Conservation (phyloP, 2,888 invertebrate genomes). For the Homarus gammarus region DNA sequence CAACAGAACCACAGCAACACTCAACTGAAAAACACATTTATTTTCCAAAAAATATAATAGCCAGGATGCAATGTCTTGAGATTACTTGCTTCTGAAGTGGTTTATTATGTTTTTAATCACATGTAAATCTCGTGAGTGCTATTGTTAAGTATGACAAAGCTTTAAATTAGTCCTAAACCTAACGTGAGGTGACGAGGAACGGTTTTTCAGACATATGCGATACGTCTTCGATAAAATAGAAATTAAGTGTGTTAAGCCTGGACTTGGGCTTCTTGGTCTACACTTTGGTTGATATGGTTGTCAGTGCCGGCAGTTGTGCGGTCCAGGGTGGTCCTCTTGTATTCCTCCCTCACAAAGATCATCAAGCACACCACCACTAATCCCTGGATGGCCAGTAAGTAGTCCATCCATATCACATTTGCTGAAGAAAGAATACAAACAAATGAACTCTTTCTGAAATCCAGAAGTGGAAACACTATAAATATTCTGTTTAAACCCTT, state of each 20-base stretch:
- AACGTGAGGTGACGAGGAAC: no score
- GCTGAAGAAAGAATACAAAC: neutral
- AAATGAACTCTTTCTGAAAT: no score
- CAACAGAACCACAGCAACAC: no score
- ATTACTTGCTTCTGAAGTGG: neutral
- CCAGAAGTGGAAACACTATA: neutral
- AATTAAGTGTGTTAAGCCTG: neutral
- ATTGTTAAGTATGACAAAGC: neutral
- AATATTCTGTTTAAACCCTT: neutral
- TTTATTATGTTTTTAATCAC: neutral
- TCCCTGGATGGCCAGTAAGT: constrained; percentile 66
- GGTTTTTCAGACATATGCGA: neutral
- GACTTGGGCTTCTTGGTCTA: neutral
- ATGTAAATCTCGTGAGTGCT: neutral
- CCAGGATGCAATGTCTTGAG: no score
- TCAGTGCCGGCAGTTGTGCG: constrained; percentile 24
- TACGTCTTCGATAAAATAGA: constrained; percentile 26
- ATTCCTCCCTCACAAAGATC: constrained; percentile 71
- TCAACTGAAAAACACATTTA: no score
- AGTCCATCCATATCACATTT: constrained; percentile 73
- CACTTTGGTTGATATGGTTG: neutral
- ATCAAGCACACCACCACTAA: constrained; percentile 59
- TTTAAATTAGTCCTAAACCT: no score
- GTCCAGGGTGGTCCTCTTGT: constrained; percentile 63
- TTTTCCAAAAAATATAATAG: no score